Evolutionary conservation across 2,797 vertebrate genomes (phyloP).

Genomic region (Pogoniulus pusillus): DNA sequence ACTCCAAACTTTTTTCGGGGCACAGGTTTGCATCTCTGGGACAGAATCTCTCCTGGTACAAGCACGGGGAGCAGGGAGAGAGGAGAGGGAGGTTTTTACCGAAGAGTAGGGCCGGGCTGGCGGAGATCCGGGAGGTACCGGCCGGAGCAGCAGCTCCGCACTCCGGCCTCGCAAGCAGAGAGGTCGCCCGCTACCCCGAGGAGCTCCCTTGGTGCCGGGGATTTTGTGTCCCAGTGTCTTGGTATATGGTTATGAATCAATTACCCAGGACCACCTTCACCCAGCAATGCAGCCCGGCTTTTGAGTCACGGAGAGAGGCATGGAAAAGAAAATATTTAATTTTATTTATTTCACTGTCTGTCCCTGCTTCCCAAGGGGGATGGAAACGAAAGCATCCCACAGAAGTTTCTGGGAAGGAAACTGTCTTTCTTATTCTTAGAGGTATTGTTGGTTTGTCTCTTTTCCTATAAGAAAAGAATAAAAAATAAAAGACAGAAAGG

Average conservation of each 20-base stretch:
- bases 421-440: background rate
- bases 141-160: background rate
- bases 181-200: background rate
- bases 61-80: background rate
- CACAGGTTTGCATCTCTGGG: background rate
- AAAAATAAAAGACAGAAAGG: no score
- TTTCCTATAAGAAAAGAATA: background rate
- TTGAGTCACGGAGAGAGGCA: background rate
- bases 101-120: background rate
- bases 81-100: background rate
- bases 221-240: background rate
- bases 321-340: background rate
- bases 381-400: background rate
- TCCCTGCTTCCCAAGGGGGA: background rate
- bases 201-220: background rate
- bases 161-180: background rate
- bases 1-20: background rate
- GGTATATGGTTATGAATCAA: constrained; percentile 12
- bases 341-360: background rate
- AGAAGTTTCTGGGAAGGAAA: background rate
- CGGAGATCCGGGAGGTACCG: background rate
- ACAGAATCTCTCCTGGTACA: background rate
- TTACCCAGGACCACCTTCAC: constrained; percentile 14
- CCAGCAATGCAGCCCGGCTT: background rate
- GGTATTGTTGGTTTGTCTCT: background rate